phyloP scores from a whole-genome alignment of 2,888 invertebrate genomes.

The Ecliptopera silaceata region DNA sequence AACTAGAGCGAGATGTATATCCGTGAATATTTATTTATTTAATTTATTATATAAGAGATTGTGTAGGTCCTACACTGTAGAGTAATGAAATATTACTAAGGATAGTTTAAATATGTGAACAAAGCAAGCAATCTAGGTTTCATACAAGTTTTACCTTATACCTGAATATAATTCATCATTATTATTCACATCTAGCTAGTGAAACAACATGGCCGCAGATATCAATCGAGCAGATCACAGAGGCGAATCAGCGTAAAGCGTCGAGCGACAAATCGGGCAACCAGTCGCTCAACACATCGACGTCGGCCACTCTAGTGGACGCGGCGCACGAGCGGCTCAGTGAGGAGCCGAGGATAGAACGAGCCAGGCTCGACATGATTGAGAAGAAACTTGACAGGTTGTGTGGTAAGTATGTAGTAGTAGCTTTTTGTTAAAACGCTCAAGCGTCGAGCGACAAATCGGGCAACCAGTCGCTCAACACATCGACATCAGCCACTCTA shows the following conservation, averaged over 20 bases:
- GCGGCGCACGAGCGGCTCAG: constrained; percentile 38
- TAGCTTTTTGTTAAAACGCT: too few relatives aligned
- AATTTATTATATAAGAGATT: too few relatives aligned
- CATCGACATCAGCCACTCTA: constrained; percentile 48
- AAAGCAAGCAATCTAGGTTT: too few relatives aligned
- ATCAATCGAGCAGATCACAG: constrained; percentile 70
- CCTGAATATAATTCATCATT: neutral
- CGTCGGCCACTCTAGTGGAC: constrained; percentile 45
- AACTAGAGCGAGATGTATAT: too few relatives aligned
- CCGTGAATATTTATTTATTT: too few relatives aligned
- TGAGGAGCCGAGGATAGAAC: constrained; percentile 35
- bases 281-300: constrained; percentile 54
- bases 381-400: constrained; percentile 68
- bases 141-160: too few relatives aligned
- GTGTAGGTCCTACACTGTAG: too few relatives aligned
- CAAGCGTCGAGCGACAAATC: constrained; percentile 70
- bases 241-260: constrained; percentile 71
- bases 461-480: constrained; percentile 57
- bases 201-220: constrained; percentile 76
- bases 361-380: constrained; percentile 49
- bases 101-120: too few relatives aligned
- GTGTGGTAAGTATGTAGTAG: constrained; percentile 56
- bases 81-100: too few relatives aligned
- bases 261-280: constrained; percentile 66
- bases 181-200: constrained; percentile 48